Conservation (phyloP, 2,113 vertebrate genomes). For the Chlamydotis undulata region DNA sequence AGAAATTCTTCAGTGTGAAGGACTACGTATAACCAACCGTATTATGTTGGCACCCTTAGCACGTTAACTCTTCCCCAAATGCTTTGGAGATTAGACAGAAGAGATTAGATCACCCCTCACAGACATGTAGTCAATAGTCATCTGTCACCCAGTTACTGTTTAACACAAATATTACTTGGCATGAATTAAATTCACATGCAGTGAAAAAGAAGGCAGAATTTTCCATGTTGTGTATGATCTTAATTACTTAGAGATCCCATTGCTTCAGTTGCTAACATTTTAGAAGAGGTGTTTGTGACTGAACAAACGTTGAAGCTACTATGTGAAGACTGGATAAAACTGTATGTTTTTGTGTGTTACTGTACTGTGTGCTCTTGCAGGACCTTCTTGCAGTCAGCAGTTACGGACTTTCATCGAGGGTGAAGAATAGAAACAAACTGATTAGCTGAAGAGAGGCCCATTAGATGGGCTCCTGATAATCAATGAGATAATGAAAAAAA, state of each 20-base stretch:
- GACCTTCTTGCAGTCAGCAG: not conserved
- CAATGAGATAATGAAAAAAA: not conserved
- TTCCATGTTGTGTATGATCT: not conserved
- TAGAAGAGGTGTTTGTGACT: not conserved
- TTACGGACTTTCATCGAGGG: accelerated
- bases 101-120: not conserved
- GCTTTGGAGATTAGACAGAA: not conserved
- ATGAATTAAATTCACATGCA: not conserved
- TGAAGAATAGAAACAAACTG: not conserved
- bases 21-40: not conserved
- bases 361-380: not conserved
- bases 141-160: not conserved
- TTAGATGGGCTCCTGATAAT: not conserved
- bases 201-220: not conserved
- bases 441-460: not conserved
- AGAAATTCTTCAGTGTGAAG: not conserved
- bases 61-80: not conserved
- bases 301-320: not conserved
- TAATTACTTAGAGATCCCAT: not conserved
- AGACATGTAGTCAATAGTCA: not conserved
- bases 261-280: not conserved
- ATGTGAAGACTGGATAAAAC: not conserved
- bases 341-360: not conserved
- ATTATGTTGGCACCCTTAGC: not conserved
- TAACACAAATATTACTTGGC: not conserved